Conservation (phyloP, 2,113 vertebrate genomes). For the Morone chrysops region DNA sequence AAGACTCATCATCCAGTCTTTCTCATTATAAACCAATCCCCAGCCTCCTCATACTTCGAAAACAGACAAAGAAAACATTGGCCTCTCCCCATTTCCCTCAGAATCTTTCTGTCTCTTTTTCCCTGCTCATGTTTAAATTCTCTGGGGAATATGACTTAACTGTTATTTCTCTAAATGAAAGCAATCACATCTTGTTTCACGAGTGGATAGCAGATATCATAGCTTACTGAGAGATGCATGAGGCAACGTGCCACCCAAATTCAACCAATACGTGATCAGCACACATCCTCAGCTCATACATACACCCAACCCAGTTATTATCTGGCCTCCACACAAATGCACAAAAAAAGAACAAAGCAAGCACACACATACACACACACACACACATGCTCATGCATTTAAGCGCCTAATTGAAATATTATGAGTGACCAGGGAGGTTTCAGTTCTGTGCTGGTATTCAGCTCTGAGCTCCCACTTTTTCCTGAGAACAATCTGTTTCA, state of each 20-base stretch:
- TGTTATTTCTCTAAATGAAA: conserved; percentile 40
- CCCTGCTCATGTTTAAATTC: conserved; percentile 58
- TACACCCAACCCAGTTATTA: neutral
- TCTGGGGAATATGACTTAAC: conserved; percentile 31
- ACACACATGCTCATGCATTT: conserved; percentile 36
- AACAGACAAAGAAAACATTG: conserved; percentile 63
- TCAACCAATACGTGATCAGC: conserved; percentile 5
- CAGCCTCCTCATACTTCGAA: conserved; percentile 44
- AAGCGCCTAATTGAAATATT: conserved; percentile 55
- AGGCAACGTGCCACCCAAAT: conserved; percentile 28
- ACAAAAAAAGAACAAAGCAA: neutral
- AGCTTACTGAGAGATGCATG: conserved; percentile 3
- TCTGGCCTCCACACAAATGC: neutral
- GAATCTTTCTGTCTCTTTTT: conserved; percentile 2
- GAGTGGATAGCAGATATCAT: conserved; percentile 4
- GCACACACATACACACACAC: neutral
- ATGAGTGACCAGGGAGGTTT: conserved; percentile 60
- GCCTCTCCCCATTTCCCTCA: conserved; percentile 26
- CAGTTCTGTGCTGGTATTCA: conserved; percentile 34
- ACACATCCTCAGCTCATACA: neutral
- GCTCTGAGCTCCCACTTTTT: conserved; percentile 43
- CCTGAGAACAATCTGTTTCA: conserved; percentile 62
- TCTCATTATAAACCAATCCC: conserved; percentile 61
- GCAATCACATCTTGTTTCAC: conserved; percentile 17
- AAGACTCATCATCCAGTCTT: conserved; percentile 44